Conservation (phyloP, 2,797 vertebrate species). For the Oreochromis grahami region DNA sequence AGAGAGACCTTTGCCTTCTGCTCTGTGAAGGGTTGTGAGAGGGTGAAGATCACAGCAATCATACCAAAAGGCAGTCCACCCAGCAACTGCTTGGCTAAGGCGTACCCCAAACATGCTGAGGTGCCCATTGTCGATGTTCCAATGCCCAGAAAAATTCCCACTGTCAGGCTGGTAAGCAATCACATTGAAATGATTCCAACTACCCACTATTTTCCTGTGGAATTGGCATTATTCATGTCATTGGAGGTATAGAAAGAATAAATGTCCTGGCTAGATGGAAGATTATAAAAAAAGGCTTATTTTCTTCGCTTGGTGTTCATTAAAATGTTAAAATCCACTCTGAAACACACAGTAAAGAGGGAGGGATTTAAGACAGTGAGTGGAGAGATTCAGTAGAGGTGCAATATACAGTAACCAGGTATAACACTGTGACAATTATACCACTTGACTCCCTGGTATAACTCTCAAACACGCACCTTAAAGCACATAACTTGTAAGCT, state of each 20-base stretch:
- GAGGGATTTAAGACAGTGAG: background rate
- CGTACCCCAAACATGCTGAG: slow-evolving; percentile 87
- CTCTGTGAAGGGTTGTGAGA: slow-evolving; percentile 89
- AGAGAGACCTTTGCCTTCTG: slow-evolving; percentile 91
- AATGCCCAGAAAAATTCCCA: slow-evolving; percentile 85
- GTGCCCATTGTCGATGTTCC: slow-evolving; percentile 86
- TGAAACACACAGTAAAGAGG: background rate
- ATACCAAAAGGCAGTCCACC: slow-evolving; percentile 80
- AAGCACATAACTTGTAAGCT: accelerated
- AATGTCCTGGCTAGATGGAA: background rate
- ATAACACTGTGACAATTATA: background rate
- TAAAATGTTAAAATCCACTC: background rate
- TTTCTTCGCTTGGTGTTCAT: background rate
- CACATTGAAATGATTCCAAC: background rate
- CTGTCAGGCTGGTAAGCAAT: slow-evolving; percentile 74
- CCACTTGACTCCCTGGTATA: background rate
- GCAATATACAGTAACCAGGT: background rate
- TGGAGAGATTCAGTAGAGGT: background rate
- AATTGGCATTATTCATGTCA: background rate
- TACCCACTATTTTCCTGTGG: background rate
- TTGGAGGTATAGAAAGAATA: background rate
- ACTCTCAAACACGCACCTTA: background rate
- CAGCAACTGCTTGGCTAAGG: slow-evolving; percentile 84
- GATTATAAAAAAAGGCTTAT: background rate
- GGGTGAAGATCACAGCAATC: slow-evolving; percentile 87